Conservation (phyloP, 2,113 vertebrate genomes). For the Pseudorhombus dupliciocellatus region DNA sequence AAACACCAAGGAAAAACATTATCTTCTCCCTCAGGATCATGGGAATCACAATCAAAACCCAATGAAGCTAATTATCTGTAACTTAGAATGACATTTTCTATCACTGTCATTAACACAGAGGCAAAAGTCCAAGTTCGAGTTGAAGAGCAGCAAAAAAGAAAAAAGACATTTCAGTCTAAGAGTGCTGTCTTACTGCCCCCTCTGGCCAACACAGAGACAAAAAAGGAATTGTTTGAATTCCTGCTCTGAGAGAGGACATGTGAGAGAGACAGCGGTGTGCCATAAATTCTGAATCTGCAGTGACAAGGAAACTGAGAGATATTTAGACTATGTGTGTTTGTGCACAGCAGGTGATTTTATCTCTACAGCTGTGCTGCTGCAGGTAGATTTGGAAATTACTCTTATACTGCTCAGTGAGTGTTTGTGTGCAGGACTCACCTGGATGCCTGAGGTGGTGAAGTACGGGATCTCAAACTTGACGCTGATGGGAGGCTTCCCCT, state of each 20-base stretch:
- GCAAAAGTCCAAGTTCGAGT: constrained; percentile 27
- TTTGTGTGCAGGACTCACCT: constrained; percentile 77
- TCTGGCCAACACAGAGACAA: constrained; percentile 33
- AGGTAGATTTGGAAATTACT: not conserved
- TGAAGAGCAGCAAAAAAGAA: constrained; percentile 39
- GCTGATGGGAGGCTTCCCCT: constrained; percentile 97
- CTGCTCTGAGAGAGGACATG: constrained; percentile 29
- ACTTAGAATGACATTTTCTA: constrained; percentile 33
- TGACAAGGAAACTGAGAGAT: constrained; percentile 28
- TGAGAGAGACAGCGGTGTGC: constrained; percentile 27
- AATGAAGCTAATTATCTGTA: constrained; percentile 51
- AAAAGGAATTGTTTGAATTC: constrained; percentile 58
- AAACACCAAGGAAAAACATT: constrained; percentile 58
- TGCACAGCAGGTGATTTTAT: constrained; percentile 18
- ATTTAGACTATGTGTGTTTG: constrained; percentile 29
- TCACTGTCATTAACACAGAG: constrained; percentile 46
- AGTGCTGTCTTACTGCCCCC: constrained; percentile 58
- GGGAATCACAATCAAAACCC: constrained; percentile 39
- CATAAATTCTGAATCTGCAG: constrained; percentile 35
- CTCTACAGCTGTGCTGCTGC: not conserved
- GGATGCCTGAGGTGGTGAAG: constrained; percentile 98
- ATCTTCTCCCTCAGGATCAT: constrained; percentile 30
- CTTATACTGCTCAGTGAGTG: not conserved
- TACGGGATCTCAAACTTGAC: constrained; percentile 99
- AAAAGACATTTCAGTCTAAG: not conserved